Evolutionary conservation across 2,888 invertebrate species (phyloP).

Genomic region (Magallana nippona): DNA sequence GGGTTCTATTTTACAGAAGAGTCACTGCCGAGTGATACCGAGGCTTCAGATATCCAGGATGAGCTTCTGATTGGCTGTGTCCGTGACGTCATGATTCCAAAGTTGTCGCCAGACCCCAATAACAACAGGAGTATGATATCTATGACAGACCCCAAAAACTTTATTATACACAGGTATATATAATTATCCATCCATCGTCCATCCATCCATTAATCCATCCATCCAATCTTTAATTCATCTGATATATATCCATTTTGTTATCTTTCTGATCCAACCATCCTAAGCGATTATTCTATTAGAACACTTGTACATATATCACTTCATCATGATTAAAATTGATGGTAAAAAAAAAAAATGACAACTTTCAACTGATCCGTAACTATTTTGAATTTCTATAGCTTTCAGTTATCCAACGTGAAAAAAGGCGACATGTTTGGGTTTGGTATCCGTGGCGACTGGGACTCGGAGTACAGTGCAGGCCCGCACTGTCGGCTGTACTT

Average conservation of each 20-base stretch:
- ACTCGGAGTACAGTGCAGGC: slow-evolving; percentile 66
- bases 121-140: background rate
- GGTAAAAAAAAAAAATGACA: no score
- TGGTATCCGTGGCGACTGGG: slow-evolving; percentile 67
- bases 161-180: background rate
- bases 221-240: no score
- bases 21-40: background rate
- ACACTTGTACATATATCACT: no score
- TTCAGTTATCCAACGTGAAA: background rate
- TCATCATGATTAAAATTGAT: no score
- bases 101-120: background rate
- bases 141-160: background rate
- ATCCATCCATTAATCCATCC: no score
- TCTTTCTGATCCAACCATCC: no score
- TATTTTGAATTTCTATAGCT: no score
- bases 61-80: slow-evolving; percentile 6
- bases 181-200: no score
- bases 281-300: no score
- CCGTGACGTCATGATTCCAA: background rate
- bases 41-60: background rate
- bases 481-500: slow-evolving; percentile 56
- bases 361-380: no score
- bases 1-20: background rate
- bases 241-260: no score
- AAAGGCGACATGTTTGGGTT: slow-evolving; percentile 59